phyloP scores from a whole-genome alignment of 1,140 invertebrate species.

The Spodoptera litura region DNA sequence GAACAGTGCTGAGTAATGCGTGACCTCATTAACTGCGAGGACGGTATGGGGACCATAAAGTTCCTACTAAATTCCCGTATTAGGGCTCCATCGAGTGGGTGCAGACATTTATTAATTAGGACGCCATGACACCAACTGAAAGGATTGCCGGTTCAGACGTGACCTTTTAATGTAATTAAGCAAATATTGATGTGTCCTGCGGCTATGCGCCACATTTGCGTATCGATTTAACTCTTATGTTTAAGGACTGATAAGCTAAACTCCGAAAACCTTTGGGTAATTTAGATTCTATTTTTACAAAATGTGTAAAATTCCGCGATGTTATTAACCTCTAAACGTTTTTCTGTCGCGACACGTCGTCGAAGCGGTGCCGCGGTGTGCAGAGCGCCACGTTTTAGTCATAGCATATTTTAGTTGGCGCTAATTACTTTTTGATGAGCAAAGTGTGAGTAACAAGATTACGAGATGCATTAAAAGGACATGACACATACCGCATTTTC shows the following conservation, averaged over 20 bases:
- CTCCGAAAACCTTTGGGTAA: no score
- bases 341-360: background rate
- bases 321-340: slow-evolving; percentile 37
- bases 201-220: background rate
- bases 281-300: background rate
- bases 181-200: slow-evolving; percentile 28
- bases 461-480: slow-evolving; percentile 57
- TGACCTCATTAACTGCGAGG: slow-evolving; percentile 56
- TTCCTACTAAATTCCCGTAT: slow-evolving; percentile 55
- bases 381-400: slow-evolving; percentile 48
- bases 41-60: slow-evolving; percentile 56
- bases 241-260: no score
- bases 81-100: slow-evolving; percentile 49
- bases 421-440: slow-evolving; percentile 65
- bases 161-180: slow-evolving; percentile 44
- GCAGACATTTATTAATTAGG: slow-evolving; percentile 50
- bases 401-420: slow-evolving; percentile 55
- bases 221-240: background rate
- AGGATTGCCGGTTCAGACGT: slow-evolving; percentile 23
- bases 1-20: slow-evolving; percentile 33
- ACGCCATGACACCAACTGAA: slow-evolving; percentile 39
- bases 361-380: background rate
- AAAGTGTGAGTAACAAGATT: slow-evolving; percentile 57
- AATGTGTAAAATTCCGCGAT: slow-evolving; percentile 4
- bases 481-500: slow-evolving; percentile 47